Conservation (phyloP, 2,113 vertebrate species). For the Oreochromis aureus region DNA sequence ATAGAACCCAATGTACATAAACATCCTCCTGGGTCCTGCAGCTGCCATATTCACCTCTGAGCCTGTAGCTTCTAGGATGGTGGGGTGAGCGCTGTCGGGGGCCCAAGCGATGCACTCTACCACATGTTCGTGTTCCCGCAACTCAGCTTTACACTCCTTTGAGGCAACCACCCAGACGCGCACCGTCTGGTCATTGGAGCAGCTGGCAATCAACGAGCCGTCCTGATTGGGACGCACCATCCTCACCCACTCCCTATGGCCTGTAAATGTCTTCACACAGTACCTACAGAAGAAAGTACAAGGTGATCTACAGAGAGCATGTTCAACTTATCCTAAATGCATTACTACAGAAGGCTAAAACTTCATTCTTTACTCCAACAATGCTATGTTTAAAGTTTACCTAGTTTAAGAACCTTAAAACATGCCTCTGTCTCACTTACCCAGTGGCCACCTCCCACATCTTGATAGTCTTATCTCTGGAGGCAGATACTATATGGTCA, state of each 20-base stretch:
- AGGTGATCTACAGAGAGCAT: not conserved
- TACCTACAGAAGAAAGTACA: conserved; percentile 72
- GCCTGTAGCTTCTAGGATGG: conserved; percentile 96
- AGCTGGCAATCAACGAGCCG: conserved; percentile 94
- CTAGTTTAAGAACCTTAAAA: not conserved
- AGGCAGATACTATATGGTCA: conserved; percentile 98
- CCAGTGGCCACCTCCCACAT: conserved; percentile 99
- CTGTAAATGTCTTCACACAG: conserved; percentile 98
- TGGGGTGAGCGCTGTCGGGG: conserved; percentile 91
- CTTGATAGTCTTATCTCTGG: conserved; percentile 99
- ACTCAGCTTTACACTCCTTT: conserved; percentile 98
- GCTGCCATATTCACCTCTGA: conserved; percentile 82
- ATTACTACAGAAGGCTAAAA: not conserved
- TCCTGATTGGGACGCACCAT: conserved; percentile 99
- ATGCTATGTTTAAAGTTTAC: not conserved
- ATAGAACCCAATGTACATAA: not conserved
- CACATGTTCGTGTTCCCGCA: conserved; percentile 97
- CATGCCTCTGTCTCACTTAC: conserved; percentile 70
- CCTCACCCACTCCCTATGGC: conserved; percentile 99
- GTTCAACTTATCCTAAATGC: not conserved
- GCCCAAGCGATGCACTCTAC: conserved; percentile 99
- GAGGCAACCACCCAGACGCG: conserved; percentile 96
- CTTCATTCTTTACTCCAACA: not conserved
- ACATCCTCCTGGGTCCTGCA: not conserved
- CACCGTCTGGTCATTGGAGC: conserved; percentile 98